Evolutionary conservation across 2,797 vertebrate genomes (phyloP).

Genomic region (Nothura maculosa): DNA sequence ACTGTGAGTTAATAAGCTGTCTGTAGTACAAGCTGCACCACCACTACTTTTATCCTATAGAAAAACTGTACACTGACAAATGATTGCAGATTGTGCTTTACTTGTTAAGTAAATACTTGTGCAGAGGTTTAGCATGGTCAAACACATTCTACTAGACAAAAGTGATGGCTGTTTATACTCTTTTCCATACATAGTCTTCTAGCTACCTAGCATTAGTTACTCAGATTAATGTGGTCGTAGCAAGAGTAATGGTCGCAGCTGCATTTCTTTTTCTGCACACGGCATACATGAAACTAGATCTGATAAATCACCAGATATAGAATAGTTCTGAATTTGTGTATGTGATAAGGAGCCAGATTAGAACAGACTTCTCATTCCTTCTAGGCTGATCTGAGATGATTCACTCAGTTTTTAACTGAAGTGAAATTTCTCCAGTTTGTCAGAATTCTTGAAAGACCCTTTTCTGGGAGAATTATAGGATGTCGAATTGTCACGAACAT

Average conservation of each 20-base stretch:
- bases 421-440: background rate
- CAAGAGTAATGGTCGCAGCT: background rate
- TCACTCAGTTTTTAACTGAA: background rate
- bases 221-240: background rate
- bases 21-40: background rate
- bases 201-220: background rate
- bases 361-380: background rate
- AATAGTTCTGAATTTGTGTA: background rate
- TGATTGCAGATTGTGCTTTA: background rate
- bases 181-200: background rate
- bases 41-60: background rate
- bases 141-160: background rate
- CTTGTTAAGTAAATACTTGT: background rate
- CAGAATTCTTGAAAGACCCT: background rate
- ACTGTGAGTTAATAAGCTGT: background rate
- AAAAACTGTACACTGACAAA: background rate
- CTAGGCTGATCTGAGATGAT: background rate
- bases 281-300: background rate
- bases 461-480: background rate
- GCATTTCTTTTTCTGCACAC: background rate
- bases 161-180: background rate
- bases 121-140: background rate
- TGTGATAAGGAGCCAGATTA: accelerated
- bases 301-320: background rate
- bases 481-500: background rate